These are phyloP conservation scores for Amorpha juglandis DNA, from an alignment of 2,888 invertebrate genomes.

Conservation along the genomic window DNA sequence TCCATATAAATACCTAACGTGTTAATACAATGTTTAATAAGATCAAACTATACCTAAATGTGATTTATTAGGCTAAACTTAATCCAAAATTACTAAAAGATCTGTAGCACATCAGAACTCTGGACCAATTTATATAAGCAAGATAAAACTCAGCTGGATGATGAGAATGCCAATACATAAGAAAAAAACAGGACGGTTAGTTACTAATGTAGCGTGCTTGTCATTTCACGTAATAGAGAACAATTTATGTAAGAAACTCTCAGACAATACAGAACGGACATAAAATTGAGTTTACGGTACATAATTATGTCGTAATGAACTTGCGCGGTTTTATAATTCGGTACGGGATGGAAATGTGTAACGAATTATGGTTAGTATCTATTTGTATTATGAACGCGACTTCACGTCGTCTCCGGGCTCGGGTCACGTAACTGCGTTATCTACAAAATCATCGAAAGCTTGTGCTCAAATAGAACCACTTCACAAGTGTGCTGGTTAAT, in stretches of 20 bases:
- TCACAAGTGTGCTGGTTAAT: background rate
- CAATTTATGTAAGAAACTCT: slow-evolving; percentile 71
- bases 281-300: slow-evolving; percentile 73
- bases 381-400: background rate
- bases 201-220: slow-evolving; percentile 59
- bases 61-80: too few relatives aligned
- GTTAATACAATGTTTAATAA: too few relatives aligned
- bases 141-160: background rate
- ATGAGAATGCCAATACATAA: slow-evolving; percentile 24
- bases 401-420: background rate
- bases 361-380: slow-evolving; percentile 33
- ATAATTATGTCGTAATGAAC: slow-evolving; percentile 63
- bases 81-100: too few relatives aligned
- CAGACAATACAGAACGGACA: slow-evolving; percentile 70
- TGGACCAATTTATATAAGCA: slow-evolving; percentile 3
- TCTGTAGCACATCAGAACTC: background rate
- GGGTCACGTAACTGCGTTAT: slow-evolving; percentile 8
- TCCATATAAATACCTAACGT: too few relatives aligned
- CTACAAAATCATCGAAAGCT: slow-evolving; percentile 13
- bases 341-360: slow-evolving; percentile 39
- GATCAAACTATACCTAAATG: too few relatives aligned
- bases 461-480: slow-evolving; percentile 4
- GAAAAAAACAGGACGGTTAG: slow-evolving; percentile 57
- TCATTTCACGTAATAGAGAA: slow-evolving; percentile 69
- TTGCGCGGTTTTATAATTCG: slow-evolving; percentile 48